Base-by-base conservation (phyloP, 2,113 vertebrate species). In the Myotis davidii region DNA sequence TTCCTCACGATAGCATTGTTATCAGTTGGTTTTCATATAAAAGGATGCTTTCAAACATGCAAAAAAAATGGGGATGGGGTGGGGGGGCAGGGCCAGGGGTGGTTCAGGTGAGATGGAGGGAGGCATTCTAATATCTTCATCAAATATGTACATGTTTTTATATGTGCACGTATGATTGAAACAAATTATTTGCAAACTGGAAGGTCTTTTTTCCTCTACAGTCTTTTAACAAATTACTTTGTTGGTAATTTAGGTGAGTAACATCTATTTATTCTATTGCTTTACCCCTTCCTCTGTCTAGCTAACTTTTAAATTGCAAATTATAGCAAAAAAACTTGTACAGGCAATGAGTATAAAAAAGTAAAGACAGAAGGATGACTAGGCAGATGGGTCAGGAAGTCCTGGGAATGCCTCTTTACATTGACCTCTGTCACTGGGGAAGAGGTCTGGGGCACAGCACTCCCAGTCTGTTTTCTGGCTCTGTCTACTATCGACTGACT, bases 251-350 rank as follows among this genome's bases (percentile, higher is more conserved):
- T 92, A 65, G 92, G 81, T 96, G 54, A 96, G 96, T 92, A 97
- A 96, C 83, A 82, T 93, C n/a, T 69, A 32, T 95, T 93, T 25
- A 18, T 77, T 93, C 52, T 94, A 23, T 87, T 82, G 67, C 70
- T 86, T 97, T 96, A 81, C 59, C 96, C 91, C 93, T 97, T 97
- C 97, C 97, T 94, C 97, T 93, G 94, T 93, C 98, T 96, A 98
- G 96, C 93, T 94, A 96, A 94, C 50, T 85, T 96, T 89, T 73
- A 50, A 34, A 48, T 45, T 59, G 64, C 48, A 96, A 97, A 95
- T 54, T 89, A 65, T 97, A 72, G 89, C 92, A 84, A 69, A 97
- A 93, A 45, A 39, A 81, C 84, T 96, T 85, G 2, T 90, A 96
- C 96, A 96, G 73, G 92, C 39, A 79, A 79, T 85, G 23, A 96